A percentile compares a stretch with the other conserved stretches of the same genome.
Evolutionary conservation across 2,888 invertebrate species (phyloP).

Genomic region (Geophilus truncorum): DNA sequence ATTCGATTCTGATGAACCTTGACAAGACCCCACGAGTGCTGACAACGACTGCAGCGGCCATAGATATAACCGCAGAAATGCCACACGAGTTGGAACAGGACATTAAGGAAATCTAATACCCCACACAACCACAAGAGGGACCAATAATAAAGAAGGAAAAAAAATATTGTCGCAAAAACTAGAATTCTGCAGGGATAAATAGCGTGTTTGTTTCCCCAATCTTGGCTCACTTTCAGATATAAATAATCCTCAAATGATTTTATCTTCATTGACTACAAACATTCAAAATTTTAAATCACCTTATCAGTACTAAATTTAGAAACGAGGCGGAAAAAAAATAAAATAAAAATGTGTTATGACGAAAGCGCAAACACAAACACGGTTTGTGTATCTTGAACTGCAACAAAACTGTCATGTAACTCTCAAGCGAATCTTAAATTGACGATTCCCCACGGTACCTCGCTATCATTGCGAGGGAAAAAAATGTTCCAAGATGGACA

Average conservation of each 20-base stretch:
- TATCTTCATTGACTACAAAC: neutral
- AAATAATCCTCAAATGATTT: neutral
- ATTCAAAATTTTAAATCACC: neutral
- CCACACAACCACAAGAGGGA: neutral
- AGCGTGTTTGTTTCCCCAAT: neutral
- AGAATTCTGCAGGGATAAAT: neutral
- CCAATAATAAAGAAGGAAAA: neutral
- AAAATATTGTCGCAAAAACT: neutral
- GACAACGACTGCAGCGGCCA: neutral
- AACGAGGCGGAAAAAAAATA: too few relatives aligned
- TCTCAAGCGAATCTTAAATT: neutral
- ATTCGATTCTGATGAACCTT: neutral
- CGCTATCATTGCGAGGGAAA: neutral
- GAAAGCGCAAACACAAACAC: neutral
- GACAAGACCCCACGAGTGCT: neutral
- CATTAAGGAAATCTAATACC: neutral
- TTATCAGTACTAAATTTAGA: neutral
- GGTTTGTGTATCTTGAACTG: neutral
- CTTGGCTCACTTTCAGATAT: neutral
- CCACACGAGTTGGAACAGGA: neutral
- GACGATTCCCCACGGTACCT: neutral
- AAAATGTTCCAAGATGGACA: neutral
- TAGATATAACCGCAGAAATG: neutral
- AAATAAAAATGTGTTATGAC: neutral
- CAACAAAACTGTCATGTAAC: neutral